A percentile compares a stretch with the other conserved stretches of the same genome.
Conservation (phyloP, 2,888 invertebrate genomes). For the Brachyopa scutellaris region DNA sequence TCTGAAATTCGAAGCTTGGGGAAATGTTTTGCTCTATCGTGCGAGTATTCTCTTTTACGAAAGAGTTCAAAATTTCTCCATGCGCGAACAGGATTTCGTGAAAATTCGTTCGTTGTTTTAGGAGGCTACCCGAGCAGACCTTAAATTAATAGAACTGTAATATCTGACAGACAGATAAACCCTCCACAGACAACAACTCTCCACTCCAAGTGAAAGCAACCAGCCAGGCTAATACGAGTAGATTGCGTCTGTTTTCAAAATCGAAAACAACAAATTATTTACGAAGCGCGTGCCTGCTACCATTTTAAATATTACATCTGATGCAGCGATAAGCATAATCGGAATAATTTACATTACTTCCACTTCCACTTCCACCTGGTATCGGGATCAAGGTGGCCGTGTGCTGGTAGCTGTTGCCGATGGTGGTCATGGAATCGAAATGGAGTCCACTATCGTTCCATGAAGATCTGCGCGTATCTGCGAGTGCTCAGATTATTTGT, state of each 20-base stretch:
- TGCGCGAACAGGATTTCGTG: too few relatives aligned
- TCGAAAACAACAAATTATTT: too few relatives aligned
- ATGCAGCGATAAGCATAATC: conserved; percentile 56
- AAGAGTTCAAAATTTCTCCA: too few relatives aligned
- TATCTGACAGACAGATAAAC: neutral
- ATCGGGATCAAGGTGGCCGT: conserved; percentile 55
- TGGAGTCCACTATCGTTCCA: conserved; percentile 30
- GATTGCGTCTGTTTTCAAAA: too few relatives aligned
- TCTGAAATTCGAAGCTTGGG: too few relatives aligned
- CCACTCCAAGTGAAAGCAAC: conserved; percentile 27
- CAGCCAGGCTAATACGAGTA: neutral
- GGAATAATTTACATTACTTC: conserved; percentile 58
- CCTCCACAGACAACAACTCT: neutral
- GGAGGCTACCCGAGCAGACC: too few relatives aligned
- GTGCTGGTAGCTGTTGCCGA: conserved; percentile 11
- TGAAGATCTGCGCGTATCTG: conserved; percentile 24
- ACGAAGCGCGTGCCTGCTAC: conserved; percentile 31
- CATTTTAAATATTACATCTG: conserved; percentile 45
- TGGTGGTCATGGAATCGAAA: conserved; percentile 12
- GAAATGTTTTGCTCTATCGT: too few relatives aligned
- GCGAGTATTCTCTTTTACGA: too few relatives aligned
- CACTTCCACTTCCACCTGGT: conserved; percentile 40
- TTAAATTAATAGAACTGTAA: too few relatives aligned
- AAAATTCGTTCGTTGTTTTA: too few relatives aligned
- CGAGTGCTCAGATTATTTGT: conserved; percentile 9